These are phyloP conservation scores for Monochamus alternatus DNA, from an alignment of 2,888 invertebrate species.

Conservation along the genomic window DNA sequence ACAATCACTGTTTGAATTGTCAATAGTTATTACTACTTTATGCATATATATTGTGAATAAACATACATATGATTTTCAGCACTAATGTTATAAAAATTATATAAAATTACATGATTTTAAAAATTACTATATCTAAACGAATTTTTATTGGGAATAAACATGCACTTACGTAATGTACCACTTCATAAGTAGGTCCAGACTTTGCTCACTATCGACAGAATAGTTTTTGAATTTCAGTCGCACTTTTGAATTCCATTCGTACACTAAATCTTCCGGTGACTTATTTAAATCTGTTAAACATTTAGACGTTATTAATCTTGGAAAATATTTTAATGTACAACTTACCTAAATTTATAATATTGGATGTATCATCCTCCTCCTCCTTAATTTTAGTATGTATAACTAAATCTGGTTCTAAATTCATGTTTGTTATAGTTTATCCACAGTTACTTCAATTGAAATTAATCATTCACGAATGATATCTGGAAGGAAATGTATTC, in stretches of 20 bases:
- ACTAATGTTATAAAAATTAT: too few relatives aligned
- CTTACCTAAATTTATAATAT: conserved; percentile 36
- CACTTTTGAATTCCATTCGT: conserved; percentile 55
- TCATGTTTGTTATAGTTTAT: neutral
- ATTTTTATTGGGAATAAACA: neutral
- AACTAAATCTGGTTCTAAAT: neutral
- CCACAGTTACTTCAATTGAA: neutral
- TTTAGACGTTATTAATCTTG: neutral
- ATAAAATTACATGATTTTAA: too few relatives aligned
- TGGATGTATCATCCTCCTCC: conserved; percentile 16
- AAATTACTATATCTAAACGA: too few relatives aligned
- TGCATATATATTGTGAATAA: too few relatives aligned
- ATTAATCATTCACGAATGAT: conserved; percentile 24
- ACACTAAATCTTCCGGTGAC: conserved; percentile 49
- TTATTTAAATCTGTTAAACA: conserved; percentile 37
- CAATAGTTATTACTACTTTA: too few relatives aligned
- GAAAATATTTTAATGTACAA: neutral
- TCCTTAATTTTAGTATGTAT: conserved; percentile 18
- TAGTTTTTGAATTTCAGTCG: conserved; percentile 49
- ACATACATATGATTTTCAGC: too few relatives aligned
- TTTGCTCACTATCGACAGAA: conserved; percentile 49
- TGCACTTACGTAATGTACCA: conserved; percentile 58
- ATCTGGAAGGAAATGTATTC: conserved; percentile 8
- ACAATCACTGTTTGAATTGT: too few relatives aligned
- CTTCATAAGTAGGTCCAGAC: conserved; percentile 53